Conservation (phyloP, 2,888 invertebrate species). For the Gymnoscelis rufifasciata region DNA sequence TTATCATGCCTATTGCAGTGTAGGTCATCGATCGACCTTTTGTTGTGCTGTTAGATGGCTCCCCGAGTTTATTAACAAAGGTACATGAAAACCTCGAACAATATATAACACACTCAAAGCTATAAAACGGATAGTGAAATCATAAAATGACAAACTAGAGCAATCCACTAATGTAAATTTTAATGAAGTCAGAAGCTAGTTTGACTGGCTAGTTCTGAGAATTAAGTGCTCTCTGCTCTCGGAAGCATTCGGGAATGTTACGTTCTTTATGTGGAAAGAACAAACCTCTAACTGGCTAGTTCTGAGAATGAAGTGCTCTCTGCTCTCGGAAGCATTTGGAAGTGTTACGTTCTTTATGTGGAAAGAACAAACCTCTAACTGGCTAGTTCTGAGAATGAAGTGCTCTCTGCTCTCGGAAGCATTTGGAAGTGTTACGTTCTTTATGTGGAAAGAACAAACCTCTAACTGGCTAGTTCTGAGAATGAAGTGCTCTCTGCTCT, state of each 20-base stretch:
- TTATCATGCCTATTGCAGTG: too few relatives aligned
- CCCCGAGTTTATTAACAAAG: too few relatives aligned
- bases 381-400: neutral
- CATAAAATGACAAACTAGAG: constrained; percentile 1
- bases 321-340: neutral
- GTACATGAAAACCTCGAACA: too few relatives aligned
- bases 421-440: neutral
- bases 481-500: too few relatives aligned
- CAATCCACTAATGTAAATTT: constrained; percentile 7
- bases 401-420: neutral
- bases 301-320: neutral
- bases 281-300: neutral
- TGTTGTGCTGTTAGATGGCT: too few relatives aligned
- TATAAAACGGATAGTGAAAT: too few relatives aligned
- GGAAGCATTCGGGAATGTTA: neutral
- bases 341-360: neutral
- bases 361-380: neutral
- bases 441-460: neutral
- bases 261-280: neutral
- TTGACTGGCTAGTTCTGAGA: neutral
- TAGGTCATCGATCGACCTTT: too few relatives aligned
- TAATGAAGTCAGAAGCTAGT: neutral
- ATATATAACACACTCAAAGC: too few relatives aligned
- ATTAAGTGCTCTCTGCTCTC: neutral
- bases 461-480: too few relatives aligned